Percentiles rank a stretch among this genome's conserved stretches.
Conservation (phyloP, 2,797 vertebrate genomes). For the Muraenolepis orangiensis region DNA sequence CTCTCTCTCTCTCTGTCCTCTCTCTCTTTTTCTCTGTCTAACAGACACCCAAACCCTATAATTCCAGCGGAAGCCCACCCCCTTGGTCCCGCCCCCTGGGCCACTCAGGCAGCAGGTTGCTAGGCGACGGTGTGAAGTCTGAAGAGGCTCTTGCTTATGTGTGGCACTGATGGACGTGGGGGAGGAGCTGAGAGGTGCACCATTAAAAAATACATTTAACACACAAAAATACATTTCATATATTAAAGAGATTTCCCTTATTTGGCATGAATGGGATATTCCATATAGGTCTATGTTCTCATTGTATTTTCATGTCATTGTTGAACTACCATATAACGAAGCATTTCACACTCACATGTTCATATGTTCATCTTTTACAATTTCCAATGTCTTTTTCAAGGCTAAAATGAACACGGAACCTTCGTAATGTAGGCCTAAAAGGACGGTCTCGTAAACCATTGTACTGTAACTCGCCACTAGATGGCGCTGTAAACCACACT, state of each 20-base stretch:
- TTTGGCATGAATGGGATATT: background rate
- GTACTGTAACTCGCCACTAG: constrained; percentile 38
- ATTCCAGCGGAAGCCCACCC: constrained; percentile 68
- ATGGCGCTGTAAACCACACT: constrained; percentile 35
- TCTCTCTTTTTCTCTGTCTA: constrained; percentile 8
- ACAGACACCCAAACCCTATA: constrained; percentile 46
- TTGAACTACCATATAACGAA: background rate
- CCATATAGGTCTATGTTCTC: background rate
- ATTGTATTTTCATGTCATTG: background rate
- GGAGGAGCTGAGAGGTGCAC: constrained; percentile 7
- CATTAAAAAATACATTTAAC: background rate
- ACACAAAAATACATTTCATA: too few relatives aligned
- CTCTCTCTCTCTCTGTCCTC: background rate
- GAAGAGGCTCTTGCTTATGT: constrained; percentile 37
- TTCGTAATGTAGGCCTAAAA: background rate
- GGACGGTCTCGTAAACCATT: background rate
- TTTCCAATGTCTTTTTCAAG: background rate
- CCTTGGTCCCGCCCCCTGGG: constrained; percentile 63
- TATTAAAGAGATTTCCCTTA: too few relatives aligned
- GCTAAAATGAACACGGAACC: background rate
- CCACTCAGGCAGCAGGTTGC: constrained; percentile 63
- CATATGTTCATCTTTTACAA: background rate
- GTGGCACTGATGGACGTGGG: constrained; percentile 28
- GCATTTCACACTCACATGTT: background rate
- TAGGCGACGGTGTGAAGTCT: constrained; percentile 62